Conservation (phyloP, 2,888 invertebrate species). For the Cremastinae sp. region DNA sequence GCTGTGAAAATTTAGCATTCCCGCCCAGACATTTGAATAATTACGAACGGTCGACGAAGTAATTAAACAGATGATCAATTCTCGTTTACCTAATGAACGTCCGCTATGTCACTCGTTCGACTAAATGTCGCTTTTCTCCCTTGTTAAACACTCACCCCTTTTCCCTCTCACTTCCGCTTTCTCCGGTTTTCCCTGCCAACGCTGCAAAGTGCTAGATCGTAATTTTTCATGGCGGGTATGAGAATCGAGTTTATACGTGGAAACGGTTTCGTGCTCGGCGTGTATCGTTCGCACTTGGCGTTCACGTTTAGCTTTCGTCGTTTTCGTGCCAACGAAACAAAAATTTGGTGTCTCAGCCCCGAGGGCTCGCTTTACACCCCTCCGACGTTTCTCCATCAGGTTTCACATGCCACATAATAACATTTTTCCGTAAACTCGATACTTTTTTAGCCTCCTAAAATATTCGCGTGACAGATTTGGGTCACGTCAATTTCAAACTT, state of each 20-base stretch:
- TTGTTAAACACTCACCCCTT: neutral
- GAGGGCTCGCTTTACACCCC: conserved; percentile 38
- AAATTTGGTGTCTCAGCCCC: conserved; percentile 33
- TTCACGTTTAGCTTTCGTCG: conserved; percentile 22
- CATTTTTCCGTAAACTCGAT: conserved; percentile 11
- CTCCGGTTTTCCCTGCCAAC: neutral
- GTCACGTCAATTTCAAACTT: conserved; percentile 66
- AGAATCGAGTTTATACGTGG: conserved; percentile 40
- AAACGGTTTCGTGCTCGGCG: neutral
- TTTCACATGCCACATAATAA: neutral
- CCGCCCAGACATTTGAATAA: conserved; percentile 28
- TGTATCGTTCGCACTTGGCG: conserved; percentile 8
- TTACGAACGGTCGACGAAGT: conserved; percentile 3
- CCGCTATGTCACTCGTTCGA: conserved; percentile 7
- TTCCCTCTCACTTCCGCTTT: neutral
- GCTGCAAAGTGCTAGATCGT: conserved; percentile 9
- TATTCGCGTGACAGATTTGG: conserved; percentile 62
- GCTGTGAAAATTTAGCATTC: neutral
- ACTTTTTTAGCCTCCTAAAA: conserved; percentile 47
- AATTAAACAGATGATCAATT: conserved; percentile 43
- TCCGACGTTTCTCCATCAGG: conserved; percentile 21
- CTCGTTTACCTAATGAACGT: conserved; percentile 25
- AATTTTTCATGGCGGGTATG: conserved; percentile 25
- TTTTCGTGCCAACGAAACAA: conserved; percentile 20
- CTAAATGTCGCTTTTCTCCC: neutral